Conservation (phyloP, 2,888 invertebrate species). For the Oligia latruncula region DNA sequence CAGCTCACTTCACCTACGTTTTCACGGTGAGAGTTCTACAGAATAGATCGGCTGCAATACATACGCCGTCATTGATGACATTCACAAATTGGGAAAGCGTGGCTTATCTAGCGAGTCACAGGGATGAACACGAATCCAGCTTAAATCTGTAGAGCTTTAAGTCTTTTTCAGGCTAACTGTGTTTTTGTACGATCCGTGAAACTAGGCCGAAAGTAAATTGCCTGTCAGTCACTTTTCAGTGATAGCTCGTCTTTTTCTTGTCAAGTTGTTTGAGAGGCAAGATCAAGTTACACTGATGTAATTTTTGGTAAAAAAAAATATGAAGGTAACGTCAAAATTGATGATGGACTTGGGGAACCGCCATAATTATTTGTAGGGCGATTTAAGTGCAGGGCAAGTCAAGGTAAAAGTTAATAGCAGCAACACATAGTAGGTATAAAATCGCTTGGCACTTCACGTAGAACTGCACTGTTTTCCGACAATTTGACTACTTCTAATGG, state of each 20-base stretch:
- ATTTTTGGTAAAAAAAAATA: not conserved
- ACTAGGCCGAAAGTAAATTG: constrained; percentile 30
- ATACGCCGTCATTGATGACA: not conserved
- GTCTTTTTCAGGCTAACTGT: not conserved
- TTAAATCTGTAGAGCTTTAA: not conserved
- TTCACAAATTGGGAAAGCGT: not conserved
- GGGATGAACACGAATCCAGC: not conserved
- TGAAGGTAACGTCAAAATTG: not conserved
- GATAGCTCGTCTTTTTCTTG: not conserved
- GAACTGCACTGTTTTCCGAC: no score
- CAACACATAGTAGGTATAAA: not conserved
- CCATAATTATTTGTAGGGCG: not conserved
- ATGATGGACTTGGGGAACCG: not conserved
- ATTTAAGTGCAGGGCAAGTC: not conserved
- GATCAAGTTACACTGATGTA: constrained; percentile 16
- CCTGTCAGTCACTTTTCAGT: constrained; percentile 22
- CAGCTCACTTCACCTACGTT: not conserved
- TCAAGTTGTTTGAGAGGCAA: constrained; percentile 24
- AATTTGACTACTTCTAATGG: no score
- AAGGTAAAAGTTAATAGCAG: not conserved
- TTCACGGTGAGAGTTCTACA: not conserved
- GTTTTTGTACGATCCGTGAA: constrained; percentile 15
- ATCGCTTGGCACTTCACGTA: not conserved
- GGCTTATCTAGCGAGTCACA: not conserved
- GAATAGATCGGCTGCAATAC: not conserved